Percentiles rank a stretch among this genome's conserved stretches.
Conservation (phyloP, 2,113 vertebrate species). For the Pygoscelis adeliae region DNA sequence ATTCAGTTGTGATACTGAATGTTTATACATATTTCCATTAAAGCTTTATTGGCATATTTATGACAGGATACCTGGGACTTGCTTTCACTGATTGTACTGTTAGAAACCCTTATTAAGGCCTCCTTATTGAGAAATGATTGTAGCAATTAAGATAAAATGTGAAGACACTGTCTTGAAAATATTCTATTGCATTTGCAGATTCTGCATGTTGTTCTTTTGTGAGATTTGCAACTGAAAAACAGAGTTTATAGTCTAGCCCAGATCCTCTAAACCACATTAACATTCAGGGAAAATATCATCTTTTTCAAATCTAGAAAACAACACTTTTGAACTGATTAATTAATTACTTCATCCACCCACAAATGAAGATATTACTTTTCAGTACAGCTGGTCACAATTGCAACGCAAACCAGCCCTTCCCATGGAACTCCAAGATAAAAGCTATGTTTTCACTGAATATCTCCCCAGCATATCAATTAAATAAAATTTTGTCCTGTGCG, state of each 20-base stretch:
- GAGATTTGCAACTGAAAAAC: neutral
- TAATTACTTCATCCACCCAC: slow-evolving; percentile 55
- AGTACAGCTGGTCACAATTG: slow-evolving; percentile 42
- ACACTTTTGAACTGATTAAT: slow-evolving; percentile 51
- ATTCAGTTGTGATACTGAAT: neutral
- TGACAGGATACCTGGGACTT: neutral
- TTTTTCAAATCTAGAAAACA: slow-evolving; percentile 44
- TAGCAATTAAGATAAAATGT: neutral
- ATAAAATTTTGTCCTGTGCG: neutral
- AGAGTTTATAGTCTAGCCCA: slow-evolving; percentile 1
- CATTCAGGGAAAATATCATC: slow-evolving; percentile 27
- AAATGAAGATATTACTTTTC: slow-evolving; percentile 33
- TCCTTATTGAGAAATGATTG: neutral
- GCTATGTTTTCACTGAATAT: neutral
- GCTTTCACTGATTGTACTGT: neutral
- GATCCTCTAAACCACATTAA: slow-evolving; percentile 24
- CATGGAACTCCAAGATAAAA: neutral
- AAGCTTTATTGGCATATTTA: neutral
- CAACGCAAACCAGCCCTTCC: neutral
- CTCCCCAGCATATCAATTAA: neutral
- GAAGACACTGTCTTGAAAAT: neutral
- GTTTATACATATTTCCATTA: neutral
- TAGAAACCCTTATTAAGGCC: neutral
- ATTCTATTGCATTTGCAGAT: neutral
- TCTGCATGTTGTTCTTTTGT: neutral